phyloP scores from a whole-genome alignment of 2,113 vertebrate species.

The Thamnaconus septentrionalis region DNA sequence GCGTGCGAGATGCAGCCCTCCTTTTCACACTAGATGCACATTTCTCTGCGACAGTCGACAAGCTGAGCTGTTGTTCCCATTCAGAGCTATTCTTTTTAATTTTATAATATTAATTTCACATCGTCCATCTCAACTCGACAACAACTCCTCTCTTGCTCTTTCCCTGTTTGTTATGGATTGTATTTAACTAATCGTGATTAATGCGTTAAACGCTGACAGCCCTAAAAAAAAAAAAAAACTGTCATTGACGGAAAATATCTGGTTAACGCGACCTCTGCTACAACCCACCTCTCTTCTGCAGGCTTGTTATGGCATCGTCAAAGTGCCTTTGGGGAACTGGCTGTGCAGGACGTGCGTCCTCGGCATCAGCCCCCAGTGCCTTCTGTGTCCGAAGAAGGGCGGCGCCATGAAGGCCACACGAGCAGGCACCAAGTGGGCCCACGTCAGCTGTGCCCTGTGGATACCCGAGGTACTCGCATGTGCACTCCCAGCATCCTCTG shows the following conservation, averaged over 20 bases:
- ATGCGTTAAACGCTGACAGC: too few relatives aligned
- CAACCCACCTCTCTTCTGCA: slow-evolving; percentile 48
- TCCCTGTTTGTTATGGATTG: too few relatives aligned
- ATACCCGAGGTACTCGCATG: slow-evolving; percentile 88
- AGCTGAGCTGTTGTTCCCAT: too few relatives aligned
- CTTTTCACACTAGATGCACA: too few relatives aligned
- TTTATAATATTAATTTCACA: too few relatives aligned
- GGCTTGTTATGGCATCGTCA: slow-evolving; percentile 98
- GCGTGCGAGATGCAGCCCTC: too few relatives aligned
- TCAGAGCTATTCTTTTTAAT: too few relatives aligned
- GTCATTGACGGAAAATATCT: too few relatives aligned
- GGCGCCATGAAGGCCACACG: slow-evolving; percentile 97
- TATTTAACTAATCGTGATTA: too few relatives aligned
- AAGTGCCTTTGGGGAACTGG: slow-evolving; percentile 98
- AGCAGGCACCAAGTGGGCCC: slow-evolving; percentile 94
- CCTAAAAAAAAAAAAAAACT: background rate
- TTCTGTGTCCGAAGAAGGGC: slow-evolving; percentile 93
- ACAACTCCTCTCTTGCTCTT: too few relatives aligned
- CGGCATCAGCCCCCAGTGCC: slow-evolving; percentile 90
- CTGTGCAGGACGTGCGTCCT: slow-evolving; percentile 94
- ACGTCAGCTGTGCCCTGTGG: slow-evolving; percentile 98
- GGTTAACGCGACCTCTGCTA: background rate
- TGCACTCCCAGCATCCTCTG: background rate
- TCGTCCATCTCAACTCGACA: too few relatives aligned
- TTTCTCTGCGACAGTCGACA: too few relatives aligned